Percentiles rank a stretch among this genome's conserved stretches.
Conservation (phyloP, 2,888 invertebrate species). For the Sipha maydis region DNA sequence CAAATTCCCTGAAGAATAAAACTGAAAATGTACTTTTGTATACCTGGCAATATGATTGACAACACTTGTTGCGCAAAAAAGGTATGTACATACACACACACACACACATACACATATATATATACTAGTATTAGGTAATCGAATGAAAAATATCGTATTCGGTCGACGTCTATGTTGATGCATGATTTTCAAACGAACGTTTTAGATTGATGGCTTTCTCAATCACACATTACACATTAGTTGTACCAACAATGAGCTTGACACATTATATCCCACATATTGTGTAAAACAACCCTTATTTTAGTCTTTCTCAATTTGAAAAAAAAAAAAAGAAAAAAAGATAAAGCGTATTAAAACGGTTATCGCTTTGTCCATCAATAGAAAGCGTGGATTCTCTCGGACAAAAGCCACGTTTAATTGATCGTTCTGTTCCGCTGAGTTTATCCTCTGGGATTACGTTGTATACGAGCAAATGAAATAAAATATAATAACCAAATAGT, state of each 20-base stretch:
- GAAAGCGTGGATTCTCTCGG: neutral
- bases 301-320: slow-evolving; percentile 3
- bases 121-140: neutral
- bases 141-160: slow-evolving; percentile 30
- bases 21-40: neutral
- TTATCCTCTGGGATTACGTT: slow-evolving; percentile 23
- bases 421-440: neutral
- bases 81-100: neutral
- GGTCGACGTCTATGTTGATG: slow-evolving; percentile 16
- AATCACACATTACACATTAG: slow-evolving; percentile 8
- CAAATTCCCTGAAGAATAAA: neutral
- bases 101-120: neutral
- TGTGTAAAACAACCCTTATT: slow-evolving; percentile 37
- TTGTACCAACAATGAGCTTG: slow-evolving; percentile 15
- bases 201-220: slow-evolving; percentile 49
- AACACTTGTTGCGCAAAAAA: slow-evolving; percentile 2
- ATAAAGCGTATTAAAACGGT: neutral
- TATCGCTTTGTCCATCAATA: slow-evolving; percentile 15
- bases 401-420: slow-evolving; percentile 39
- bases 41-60: slow-evolving; percentile 25
- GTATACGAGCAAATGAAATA: slow-evolving; percentile 31
- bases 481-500: neutral
- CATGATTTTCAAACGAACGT: slow-evolving; percentile 32
- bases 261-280: slow-evolving; percentile 1
- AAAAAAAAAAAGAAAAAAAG: neutral